phyloP scores from a whole-genome alignment of 2,888 invertebrate species.

The Tillus elongatus region DNA sequence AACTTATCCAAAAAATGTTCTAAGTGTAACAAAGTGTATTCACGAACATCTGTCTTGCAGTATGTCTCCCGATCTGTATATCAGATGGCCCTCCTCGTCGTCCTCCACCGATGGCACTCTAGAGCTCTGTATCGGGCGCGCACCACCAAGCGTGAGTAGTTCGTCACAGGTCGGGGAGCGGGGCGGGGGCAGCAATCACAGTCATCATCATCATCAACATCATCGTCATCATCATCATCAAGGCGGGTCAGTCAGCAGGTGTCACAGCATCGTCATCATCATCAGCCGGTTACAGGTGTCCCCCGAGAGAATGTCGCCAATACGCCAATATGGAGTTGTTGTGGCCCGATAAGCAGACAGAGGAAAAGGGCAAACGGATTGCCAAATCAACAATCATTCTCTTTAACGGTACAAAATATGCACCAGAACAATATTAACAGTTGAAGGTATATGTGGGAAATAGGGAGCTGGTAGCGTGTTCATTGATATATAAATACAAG shows the following conservation, averaged over 20 bases:
- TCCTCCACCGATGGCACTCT: conserved; percentile 92
- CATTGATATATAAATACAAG: conserved; percentile 17
- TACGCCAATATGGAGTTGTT: conserved; percentile 44
- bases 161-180: conserved; percentile 12
- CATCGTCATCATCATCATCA: conserved; percentile 45
- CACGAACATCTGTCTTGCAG: conserved; percentile 99
- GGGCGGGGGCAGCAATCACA: conserved; percentile 30
- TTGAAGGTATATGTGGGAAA: conserved; percentile 36
- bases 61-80: conserved; percentile 98
- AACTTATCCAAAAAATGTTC: conserved; percentile 35
- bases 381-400: conserved; percentile 50
- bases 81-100: conserved; percentile 99
- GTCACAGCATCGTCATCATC: conserved; percentile 7
- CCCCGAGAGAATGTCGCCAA: conserved; percentile 30
- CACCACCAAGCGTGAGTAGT: conserved; percentile 20
- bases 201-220: conserved; percentile 43
- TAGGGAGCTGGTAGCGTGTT: conserved; percentile 26
- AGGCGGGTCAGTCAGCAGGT: conserved; percentile 28
- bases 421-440: conserved; percentile 36
- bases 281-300: conserved; percentile 12
- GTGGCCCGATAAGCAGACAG: conserved; percentile 57
- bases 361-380: conserved; percentile 57
- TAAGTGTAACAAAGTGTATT: conserved; percentile 47
- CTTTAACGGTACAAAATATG: conserved; percentile 36
- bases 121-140: conserved; percentile 58